Percentiles rank a stretch among this genome's conserved stretches.
Evolutionary conservation across 2,797 vertebrate genomes (phyloP).

Genomic region (Anolis apletophallus): DNA sequence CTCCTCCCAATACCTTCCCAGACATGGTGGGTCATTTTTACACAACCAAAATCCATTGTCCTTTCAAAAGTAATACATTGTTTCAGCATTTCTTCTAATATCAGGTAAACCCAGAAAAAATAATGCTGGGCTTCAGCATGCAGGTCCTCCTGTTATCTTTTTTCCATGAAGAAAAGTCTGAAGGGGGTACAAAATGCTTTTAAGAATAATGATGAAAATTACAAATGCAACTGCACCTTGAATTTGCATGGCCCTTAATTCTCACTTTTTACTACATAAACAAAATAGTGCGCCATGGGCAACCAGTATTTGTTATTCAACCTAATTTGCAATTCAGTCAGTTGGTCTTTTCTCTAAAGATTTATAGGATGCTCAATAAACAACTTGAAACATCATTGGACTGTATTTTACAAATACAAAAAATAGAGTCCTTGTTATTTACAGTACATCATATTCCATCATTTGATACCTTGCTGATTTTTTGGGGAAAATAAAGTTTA

Average conservation of each 20-base stretch:
- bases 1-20: background rate
- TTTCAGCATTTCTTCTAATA: slow-evolving; percentile 37
- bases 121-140: slow-evolving; percentile 39
- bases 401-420: background rate
- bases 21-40: slow-evolving; percentile 47
- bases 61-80: slow-evolving; percentile 38
- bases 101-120: too few species aligned
- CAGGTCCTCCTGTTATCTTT: slow-evolving; percentile 66
- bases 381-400: background rate
- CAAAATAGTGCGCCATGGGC: too few species aligned
- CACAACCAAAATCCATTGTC: slow-evolving; percentile 40
- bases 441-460: background rate
- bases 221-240: slow-evolving; percentile 59
- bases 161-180: slow-evolving; percentile 50
- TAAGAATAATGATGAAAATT: slow-evolving; percentile 14
- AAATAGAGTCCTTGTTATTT: background rate
- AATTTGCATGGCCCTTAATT: background rate
- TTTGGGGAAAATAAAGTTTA: too few species aligned
- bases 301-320: background rate
- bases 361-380: background rate
- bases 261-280: background rate
- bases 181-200: slow-evolving; percentile 34
- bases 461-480: background rate
- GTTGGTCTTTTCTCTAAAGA: background rate
- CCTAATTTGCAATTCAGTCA: background rate